Evolutionary conservation across 2,888 invertebrate genomes (phyloP), one percentile per base, ranked within the genome.

Genomic region (Omphaloscelis lunosa): DNA sequence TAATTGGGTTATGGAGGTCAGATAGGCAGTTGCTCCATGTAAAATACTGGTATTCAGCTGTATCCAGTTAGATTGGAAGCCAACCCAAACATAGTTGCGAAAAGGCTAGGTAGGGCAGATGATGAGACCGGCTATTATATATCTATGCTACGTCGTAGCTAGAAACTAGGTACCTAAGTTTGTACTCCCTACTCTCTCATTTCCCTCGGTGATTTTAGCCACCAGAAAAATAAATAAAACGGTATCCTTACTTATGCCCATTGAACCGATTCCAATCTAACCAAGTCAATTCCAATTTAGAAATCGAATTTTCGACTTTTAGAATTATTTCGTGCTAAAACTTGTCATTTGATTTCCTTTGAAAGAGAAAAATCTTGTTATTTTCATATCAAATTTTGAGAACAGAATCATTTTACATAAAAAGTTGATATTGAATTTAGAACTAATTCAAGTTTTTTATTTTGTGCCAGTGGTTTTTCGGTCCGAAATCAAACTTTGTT

Each of bases 341-440:
- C 27, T 74, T 74, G 34, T 72, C 12, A 61, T 17, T 56, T 74
- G 23, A 56, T 69, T 83, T 80, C 65, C n/a, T 63, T 48, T 53
- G 11, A 62, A 75, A 68, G 53, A 67, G 27, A 72, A 59, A 73
- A 59, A 59, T 73, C 65, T 59, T 63, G 53, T 67, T 75, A 77
- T 73, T 56, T 74, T 51, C 29, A 34, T 34, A 5, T 39, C 72
- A 69, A 58, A 66, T 74, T 39, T 71, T 70, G 29, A 74, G 58
- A 66, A 83, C 58, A n/a, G 69, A 79, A 79, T 69, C 20, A 61
- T 69, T 71, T 83, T 77, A 17, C 51, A 58, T 68, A 65, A 61
- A 69, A 84, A 84, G 71, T 86, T 71, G 27, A 59, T 70, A 87
- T 87, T 80, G 76, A 83, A 82, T 86, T 83, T 77, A 59, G 65